Evolutionary conservation across 2,797 vertebrate species (phyloP), one percentile per base, ranked within the genome.

Genomic region (Phaenicophaeus curvirostris): DNA sequence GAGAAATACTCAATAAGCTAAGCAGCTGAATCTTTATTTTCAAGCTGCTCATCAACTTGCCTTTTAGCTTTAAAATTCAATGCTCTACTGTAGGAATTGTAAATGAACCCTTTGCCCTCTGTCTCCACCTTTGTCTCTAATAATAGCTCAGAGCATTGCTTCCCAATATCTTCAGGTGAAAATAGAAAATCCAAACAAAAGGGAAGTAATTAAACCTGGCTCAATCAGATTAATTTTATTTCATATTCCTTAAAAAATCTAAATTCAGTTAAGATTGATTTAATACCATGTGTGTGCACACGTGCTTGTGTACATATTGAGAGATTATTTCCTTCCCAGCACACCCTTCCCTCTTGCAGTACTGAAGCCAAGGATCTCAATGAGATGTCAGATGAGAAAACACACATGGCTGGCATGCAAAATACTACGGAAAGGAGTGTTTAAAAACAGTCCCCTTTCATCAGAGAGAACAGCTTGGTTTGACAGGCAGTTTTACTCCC

Each of bases 401-500:
- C 94, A 89, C 92, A 89, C 93, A 95, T 33, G 80, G 92, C 76
- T 94, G 87, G 65, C 46, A 65, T 88, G 90, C 53, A 95, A 92
- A 96, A 90, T 89, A 93, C 95, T 93, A 94, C 13, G 62, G 85
- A 76, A 92, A 96, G 76, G 57, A 91, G 85, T 89, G 85, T 87
- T 95, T 87, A 50, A 93, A 96, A 96, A 85, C 87, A 95, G 73
- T 25, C 87, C 66, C 75, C 85, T 93, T 88, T 90, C 91, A 96
- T 93, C 87, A 83, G 84, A 48, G 85, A 65, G 94, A 97, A 93
- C 85, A 96, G 95, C 96, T 95, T 91, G 92, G 91, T 81, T 92
- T 95, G 92, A 94, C 92, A 96, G 89, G 92, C 96, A 95, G 92
- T 55, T 95, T 87, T 54, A 74, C 81, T 93, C 92, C 73, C 54